These are phyloP conservation scores for Macrotrachela quadricornifera DNA, from an alignment of 1,140 invertebrate genomes.

Conservation along the genomic window DNA sequence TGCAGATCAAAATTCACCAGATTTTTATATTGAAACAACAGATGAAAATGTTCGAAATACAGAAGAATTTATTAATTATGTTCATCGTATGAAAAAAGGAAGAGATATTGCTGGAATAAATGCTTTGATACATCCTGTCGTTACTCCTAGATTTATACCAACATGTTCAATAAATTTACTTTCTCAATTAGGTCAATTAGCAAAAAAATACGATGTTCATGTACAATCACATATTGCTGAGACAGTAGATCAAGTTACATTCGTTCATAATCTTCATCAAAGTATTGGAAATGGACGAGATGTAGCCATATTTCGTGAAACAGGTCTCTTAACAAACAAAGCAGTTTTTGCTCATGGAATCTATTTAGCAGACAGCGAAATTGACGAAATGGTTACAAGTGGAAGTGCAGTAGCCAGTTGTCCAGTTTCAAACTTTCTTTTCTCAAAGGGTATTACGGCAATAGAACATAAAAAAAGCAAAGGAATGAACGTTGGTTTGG, in stretches of 20 bases:
- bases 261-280: constrained; percentile 40
- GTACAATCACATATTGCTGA: constrained; percentile 71
- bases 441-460: constrained; percentile 62
- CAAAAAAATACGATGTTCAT: constrained; percentile 42
- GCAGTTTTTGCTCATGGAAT: constrained; percentile 59
- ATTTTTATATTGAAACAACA: constrained; percentile 39
- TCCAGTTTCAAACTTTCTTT: constrained; percentile 54
- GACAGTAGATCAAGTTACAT: constrained; percentile 46
- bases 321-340: constrained; percentile 47
- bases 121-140: constrained; percentile 49
- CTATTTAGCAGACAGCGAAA: constrained; percentile 47
- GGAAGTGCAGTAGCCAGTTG: constrained; percentile 55
- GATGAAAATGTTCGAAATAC: constrained; percentile 38
- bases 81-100: constrained; percentile 19
- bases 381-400: constrained; percentile 39
- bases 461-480: constrained; percentile 40
- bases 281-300: constrained; percentile 36
- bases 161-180: constrained; percentile 51
- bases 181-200: constrained; percentile 43
- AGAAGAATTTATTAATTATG: constrained; percentile 18
- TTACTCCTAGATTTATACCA: constrained; percentile 66
- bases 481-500: constrained; percentile 53
- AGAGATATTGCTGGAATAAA: constrained; percentile 31
- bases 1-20: constrained; percentile 45
- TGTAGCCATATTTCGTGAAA: constrained; percentile 49